phyloP scores from a whole-genome alignment of 2,797 vertebrate species.

The Prionace glauca region DNA sequence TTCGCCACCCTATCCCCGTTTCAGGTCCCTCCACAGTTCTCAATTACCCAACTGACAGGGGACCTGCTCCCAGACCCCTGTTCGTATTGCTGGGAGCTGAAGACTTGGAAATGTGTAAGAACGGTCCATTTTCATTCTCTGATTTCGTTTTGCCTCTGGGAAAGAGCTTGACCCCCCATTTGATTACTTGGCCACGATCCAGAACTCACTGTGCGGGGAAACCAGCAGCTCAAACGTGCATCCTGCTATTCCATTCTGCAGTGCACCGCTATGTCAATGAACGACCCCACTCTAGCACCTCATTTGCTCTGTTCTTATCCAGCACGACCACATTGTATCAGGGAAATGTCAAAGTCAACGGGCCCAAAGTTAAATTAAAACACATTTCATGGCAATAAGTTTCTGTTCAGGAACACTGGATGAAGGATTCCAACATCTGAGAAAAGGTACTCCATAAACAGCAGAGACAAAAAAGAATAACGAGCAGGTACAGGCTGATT shows the following conservation, averaged over 20 bases:
- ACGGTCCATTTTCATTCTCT: background rate
- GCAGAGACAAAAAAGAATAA: background rate
- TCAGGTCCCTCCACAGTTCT: background rate
- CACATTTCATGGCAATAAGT: background rate
- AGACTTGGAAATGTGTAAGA: background rate
- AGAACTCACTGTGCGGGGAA: background rate
- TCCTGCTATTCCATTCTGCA: background rate
- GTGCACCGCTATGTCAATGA: background rate
- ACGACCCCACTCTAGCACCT: background rate
- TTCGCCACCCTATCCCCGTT: background rate
- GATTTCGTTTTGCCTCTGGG: slow-evolving; percentile 24
- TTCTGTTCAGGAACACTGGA: too few species aligned
- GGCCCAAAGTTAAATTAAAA: background rate
- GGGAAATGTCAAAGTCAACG: background rate
- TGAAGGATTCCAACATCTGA: background rate
- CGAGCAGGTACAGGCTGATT: background rate
- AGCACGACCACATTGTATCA: background rate
- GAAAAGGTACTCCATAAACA: background rate
- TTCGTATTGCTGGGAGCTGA: background rate
- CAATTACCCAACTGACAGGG: background rate
- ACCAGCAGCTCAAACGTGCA: background rate
- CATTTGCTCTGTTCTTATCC: slow-evolving; percentile 5
- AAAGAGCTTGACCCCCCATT: background rate
- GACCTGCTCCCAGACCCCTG: background rate
- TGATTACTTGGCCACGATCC: background rate